Evolutionary conservation across 1,140 invertebrate genomes (phyloP), one percentile per base, ranked within the genome.

Genomic region (Lutraria rhynchaena): DNA sequence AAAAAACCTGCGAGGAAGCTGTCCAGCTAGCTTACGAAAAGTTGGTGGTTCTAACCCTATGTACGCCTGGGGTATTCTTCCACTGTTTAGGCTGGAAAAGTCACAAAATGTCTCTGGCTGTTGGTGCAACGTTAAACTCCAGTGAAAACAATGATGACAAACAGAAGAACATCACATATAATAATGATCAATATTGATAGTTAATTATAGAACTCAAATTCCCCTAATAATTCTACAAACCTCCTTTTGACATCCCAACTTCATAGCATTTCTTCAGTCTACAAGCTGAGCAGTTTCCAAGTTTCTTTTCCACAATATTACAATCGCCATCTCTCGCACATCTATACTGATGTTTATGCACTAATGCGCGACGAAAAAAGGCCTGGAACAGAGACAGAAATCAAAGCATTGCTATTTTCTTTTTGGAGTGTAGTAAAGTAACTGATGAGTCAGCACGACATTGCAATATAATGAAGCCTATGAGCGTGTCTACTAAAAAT

Each of bases 201-300:
- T n/a, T n/a, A n/a, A n/a, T n/a, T n/a, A n/a, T n/a, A n/a, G n/a
- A n/a, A n/a, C n/a, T n/a, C n/a, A n/a, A n/a, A n/a, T n/a, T n/a
- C n/a, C n/a, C n/a, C n/a, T n/a, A n/a, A n/a, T n/a, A n/a, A n/a
- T n/a, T n/a, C n/a, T n/a, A n/a, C 37, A 5, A 41, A 90, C 90
- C 90, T 73, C 85, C 84, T 85, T 87, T 88, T 0, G 88, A 89
- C 90, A 91, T 91, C 5, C 90, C 90, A n/a, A 90, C 71, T n/a
- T 71, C 73, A 0, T 87, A 37, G 78, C 90, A 91, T 80, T 90
- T 91, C 55, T 89, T 81, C 24, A 89, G 83, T 24, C 90, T 77
- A 73, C 90, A 91, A 29, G 86, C 83, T 0, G 90, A 89, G 58
- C 90, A 91, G 29, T 82, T 86, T 22, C 84, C 86, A 13, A 89